Base-by-base conservation (phyloP, 2,797 vertebrate genomes). In the Valencia hispanica region DNA sequence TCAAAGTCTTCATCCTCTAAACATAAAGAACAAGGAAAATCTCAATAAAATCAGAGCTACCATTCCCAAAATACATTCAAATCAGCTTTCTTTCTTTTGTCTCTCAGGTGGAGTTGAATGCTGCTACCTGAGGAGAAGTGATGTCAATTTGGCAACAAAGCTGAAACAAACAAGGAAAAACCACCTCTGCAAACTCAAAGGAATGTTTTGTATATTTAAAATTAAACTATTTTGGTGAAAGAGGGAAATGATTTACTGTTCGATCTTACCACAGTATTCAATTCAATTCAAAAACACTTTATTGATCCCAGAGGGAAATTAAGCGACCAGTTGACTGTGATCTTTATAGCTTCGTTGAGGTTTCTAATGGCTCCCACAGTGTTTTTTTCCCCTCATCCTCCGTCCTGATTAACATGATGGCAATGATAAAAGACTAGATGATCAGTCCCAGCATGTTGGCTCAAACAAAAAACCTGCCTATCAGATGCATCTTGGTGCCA, bases 241-340 rank as follows among this genome's bases (percentile, higher is more conserved):
- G 25, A 55, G 36, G 27, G 25, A 53, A 20, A 2, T 36, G 8
- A 50, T 14, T 32, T 36, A 12, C 7, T 18, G n/a, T 73, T 41
- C 43, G 9, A 25, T 36, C 41, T 59, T 3, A 83, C 81, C 70
- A n/a, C 48, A 36, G 17, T 1, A 77, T 50, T n/a, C n/a, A n/a
- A n/a, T n/a, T n/a, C n/a, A n/a, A n/a, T n/a, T n/a, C n/a, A n/a
- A n/a, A n/a, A n/a, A n/a, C n/a, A n/a, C n/a, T n/a, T n/a, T n/a
- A n/a, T n/a, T n/a, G n/a, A n/a, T n/a, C n/a, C n/a, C n/a, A n/a
- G n/a, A n/a, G n/a, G n/a, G n/a, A n/a, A n/a, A n/a, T n/a, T n/a
- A n/a, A n/a, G n/a, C n/a, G n/a, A n/a, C 45, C 57, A 27, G 9
- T 1, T 9, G 18, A 77, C 36, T 27, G 57, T 27, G 0, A 14